Evolutionary conservation across 1,140 invertebrate genomes (phyloP), one percentile per base, ranked within the genome.

Genomic region (Bombus vancouverensis): DNA sequence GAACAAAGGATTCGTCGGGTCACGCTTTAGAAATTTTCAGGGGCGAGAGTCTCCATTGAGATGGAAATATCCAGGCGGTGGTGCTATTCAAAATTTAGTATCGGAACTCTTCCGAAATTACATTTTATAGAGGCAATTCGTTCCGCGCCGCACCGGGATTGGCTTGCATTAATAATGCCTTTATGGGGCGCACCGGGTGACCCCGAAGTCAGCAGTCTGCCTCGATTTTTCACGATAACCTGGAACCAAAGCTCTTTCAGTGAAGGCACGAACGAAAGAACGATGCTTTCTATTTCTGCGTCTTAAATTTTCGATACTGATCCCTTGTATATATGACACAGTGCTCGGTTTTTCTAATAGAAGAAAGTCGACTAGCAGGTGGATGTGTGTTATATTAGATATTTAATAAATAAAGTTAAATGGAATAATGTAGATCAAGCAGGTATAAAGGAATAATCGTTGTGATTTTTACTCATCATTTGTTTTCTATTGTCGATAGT

Each of bases 81-180:
- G 86, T 87, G 88, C 90, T 90, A 92, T 92, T 89, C 88, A 93
- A 93, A 93, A 93, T 93, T 93, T 93, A 93, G 86, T 87, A 78
- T 87, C 89, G 87, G 87, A 92, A 90, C 91, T 93, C 88, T 93
- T 91, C 87, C 90, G 91, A 93, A 94, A 93, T 93, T 93, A 93
- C 92, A 94, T 92, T 94, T 94, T 94, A 94, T 94, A 89, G 91
- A 91, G 92, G 92, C 92, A 93, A 93, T 93, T 93, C 91, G 90
- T 93, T 93, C 86, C 89, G 88, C 88, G 78, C 87, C 88, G 88
- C 89, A 88, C 88, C 91, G 91, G 91, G 93, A 93, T 93, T 93
- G 92, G 89, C 88, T 91, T 94, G 93, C 92, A 94, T 94, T 94
- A 93, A 92, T 93, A 93, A 94, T 93, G 80, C 85, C 85, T 91